Evolutionary conservation across 2,113 vertebrate species (phyloP).

Genomic region (Delphinapterus leucas): DNA sequence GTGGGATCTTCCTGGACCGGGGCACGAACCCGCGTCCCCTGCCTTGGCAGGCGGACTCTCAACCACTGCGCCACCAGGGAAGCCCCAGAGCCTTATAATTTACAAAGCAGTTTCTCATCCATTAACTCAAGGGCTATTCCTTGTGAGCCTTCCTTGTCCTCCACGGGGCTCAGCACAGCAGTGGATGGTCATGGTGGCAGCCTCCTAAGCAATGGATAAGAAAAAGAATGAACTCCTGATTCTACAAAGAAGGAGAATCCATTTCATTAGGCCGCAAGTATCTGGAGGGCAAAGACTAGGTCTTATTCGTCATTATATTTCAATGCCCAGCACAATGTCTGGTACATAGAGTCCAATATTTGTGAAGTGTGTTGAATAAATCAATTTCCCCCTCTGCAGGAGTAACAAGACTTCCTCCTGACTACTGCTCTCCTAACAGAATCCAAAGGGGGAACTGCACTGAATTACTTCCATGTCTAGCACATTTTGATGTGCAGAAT

Average conservation of each 20-base stretch:
- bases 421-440: background rate
- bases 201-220: background rate
- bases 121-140: constrained; percentile 62
- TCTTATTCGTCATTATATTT: background rate
- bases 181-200: background rate
- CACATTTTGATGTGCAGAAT: background rate
- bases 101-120: constrained; percentile 68
- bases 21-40: no score
- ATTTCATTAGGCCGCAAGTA: background rate
- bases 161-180: background rate
- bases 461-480: background rate
- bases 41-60: no score
- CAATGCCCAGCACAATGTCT: background rate
- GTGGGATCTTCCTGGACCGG: no score
- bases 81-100: background rate
- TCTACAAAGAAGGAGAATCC: background rate
- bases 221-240: background rate
- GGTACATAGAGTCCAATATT: background rate
- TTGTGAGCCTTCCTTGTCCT: background rate
- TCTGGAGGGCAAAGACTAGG: background rate
- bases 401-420: background rate
- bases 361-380: background rate
- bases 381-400: background rate
- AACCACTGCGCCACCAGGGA: no score
- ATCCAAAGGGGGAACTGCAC: background rate